These are phyloP conservation scores for Coecobrya sp. DNA, from an alignment of 2,888 invertebrate species.

Conservation along the genomic window DNA sequence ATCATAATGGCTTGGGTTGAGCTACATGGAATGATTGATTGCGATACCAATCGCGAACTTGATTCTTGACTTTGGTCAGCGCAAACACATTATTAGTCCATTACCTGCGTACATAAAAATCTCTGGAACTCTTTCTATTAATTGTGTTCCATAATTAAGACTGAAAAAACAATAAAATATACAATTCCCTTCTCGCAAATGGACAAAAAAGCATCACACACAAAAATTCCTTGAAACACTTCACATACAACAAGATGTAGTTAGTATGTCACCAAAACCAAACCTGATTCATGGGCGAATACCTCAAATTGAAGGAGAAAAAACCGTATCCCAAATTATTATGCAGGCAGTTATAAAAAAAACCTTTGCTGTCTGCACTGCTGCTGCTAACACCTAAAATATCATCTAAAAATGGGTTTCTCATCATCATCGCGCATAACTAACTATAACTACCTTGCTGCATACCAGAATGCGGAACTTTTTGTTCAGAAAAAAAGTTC, in stretches of 20 bases:
- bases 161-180: background rate
- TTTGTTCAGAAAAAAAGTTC: background rate
- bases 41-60: background rate
- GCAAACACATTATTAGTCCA: too few relatives aligned
- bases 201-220: background rate
- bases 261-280: conserved; percentile 49
- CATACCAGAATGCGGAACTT: conserved; percentile 75
- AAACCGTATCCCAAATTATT: background rate
- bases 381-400: background rate
- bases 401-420: conserved; percentile 39
- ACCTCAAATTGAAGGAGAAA: too few relatives aligned
- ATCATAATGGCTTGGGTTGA: background rate
- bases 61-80: background rate
- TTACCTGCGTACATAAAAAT: background rate
- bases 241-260: background rate
- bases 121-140: background rate
- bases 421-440: background rate
- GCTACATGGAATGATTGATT: background rate
- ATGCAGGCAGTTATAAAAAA: too few relatives aligned
- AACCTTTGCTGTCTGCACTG: too few relatives aligned
- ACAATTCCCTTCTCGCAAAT: background rate
- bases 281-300: conserved; percentile 63
- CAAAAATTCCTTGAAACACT: background rate
- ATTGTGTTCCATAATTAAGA: background rate
- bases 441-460: conserved; percentile 20